Evolutionary conservation across 1,140 invertebrate species (phyloP).

Genomic region (Penaeus japonicus): DNA sequence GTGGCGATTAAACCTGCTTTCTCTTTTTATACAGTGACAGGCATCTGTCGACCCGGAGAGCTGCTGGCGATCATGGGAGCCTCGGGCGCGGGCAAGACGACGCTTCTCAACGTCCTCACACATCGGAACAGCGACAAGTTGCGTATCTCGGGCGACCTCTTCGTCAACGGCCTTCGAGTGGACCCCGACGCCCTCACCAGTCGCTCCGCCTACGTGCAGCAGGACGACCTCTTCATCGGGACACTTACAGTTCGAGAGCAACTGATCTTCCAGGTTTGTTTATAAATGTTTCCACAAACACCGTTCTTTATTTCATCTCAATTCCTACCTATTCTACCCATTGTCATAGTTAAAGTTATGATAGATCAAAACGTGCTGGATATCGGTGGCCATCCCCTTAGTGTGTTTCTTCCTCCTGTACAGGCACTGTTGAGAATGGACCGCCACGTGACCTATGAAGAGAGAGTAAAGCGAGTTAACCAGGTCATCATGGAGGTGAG

Average conservation of each 20-base stretch:
- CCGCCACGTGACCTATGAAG: slow-evolving; percentile 74
- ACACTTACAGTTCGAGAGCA: slow-evolving; percentile 90
- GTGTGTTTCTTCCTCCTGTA: slow-evolving; percentile 65
- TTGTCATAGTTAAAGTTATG: neutral
- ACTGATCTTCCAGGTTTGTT: slow-evolving; percentile 83
- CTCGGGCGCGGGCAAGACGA: slow-evolving; percentile 95
- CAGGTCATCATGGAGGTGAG: slow-evolving; percentile 87
- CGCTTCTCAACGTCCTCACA: slow-evolving; percentile 89
- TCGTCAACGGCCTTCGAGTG: slow-evolving; percentile 61
- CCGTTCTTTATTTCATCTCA: neutral
- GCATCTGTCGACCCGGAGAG: slow-evolving; percentile 87
- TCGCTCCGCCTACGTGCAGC: slow-evolving; percentile 93
- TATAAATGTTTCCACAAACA: neutral
- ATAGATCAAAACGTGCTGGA: slow-evolving; percentile 60
- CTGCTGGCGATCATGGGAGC: slow-evolving; percentile 92
- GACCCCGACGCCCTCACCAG: slow-evolving; percentile 73
- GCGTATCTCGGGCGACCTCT: slow-evolving; percentile 50
- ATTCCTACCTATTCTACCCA: neutral
- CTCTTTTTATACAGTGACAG: slow-evolving; percentile 72
- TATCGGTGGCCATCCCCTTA: neutral
- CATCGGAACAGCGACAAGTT: slow-evolving; percentile 72
- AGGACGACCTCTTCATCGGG: slow-evolving; percentile 92
- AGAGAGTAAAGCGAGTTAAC: slow-evolving; percentile 83
- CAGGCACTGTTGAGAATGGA: slow-evolving; percentile 94
- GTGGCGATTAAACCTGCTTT: too few species aligned